Conservation (phyloP, 2,113 vertebrate genomes). For the Gnathonemus echidnorhynchus region DNA sequence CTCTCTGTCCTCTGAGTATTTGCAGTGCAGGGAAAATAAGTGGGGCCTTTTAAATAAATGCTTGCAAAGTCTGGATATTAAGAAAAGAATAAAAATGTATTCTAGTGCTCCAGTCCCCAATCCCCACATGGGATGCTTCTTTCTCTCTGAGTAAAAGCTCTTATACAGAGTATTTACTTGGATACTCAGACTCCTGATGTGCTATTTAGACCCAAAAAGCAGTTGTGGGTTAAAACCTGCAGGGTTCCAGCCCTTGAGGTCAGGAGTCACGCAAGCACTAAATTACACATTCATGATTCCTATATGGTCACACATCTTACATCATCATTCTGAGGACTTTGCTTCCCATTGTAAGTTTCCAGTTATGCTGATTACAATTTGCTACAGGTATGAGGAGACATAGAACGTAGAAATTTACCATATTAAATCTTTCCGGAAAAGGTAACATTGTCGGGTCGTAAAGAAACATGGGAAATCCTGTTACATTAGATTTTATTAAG, state of each 20-base stretch:
- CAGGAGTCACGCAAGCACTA: not conserved
- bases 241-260: not conserved
- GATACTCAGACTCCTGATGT: not conserved
- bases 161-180: not conserved
- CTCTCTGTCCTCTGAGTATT: not conserved
- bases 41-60: not conserved
- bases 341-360: not conserved
- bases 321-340: not conserved
- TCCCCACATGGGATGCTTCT: not conserved
- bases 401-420: not conserved
- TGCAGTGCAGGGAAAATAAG: not conserved
- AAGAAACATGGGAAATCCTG: conserved; percentile 30
- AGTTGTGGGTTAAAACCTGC: not conserved
- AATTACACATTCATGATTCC: not conserved
- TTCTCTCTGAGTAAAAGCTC: not conserved
- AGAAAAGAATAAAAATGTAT: not conserved
- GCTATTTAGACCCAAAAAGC: not conserved
- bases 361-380: no score
- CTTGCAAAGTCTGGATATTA: not conserved
- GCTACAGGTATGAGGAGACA: not conserved
- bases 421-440: not conserved
- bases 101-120: not conserved
- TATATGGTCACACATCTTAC: not conserved
- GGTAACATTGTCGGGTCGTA: conserved; percentile 25
- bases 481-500: conserved; percentile 37